Base-by-base conservation (phyloP, 2,797 vertebrate species). In the Hylomyscus alleni region DNA sequence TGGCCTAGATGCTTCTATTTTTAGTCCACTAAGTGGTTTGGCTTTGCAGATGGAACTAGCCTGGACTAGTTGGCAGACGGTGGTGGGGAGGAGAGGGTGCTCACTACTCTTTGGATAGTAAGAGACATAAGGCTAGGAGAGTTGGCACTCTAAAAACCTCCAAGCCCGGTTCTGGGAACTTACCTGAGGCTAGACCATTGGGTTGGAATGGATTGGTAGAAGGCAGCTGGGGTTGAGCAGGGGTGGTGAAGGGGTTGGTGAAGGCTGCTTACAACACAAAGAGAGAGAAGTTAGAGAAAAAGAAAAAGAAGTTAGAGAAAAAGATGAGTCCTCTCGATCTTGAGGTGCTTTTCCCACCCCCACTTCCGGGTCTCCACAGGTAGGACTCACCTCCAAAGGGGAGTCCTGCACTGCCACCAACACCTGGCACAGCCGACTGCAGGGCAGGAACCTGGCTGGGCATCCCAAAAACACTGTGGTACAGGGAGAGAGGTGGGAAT, bases 171-270 rank as follows among this genome's bases (percentile, higher is more conserved):
- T 83, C 22, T 37, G 31, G 34, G 73, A 78, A 67, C 99, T 99
- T 98, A 99, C 99, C 99, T 97, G 99, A 97, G 50, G 98, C 98
- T 90, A 98, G 96, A 97, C 98, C 98, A 2, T 97, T 98, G 95
- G 97, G 94, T 98, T 99, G 99, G 99, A 99, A 99, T 40, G 99
- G 99, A 98, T 99, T 99, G 97, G 99, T 99, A 95, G 99, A 99
- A 97, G 99, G 99, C 96, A 99, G 98, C 83, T 98, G 98, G 13
- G 98, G 98, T 97, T 99, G 99, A 95, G 98, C 95, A 13, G 98
- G 98, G 29, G 98, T 97, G 75, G 98, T 98, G 93, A 99, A 99
- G 40, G 99, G 99, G 98, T 99, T 99, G 94, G 99, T 99, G 98
- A 99, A 99, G 97, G 98, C 99, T 99, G 98, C 96, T n/a, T 62